Conservation (phyloP, 2,797 vertebrate genomes). For the Clarias platycephalus region DNA sequence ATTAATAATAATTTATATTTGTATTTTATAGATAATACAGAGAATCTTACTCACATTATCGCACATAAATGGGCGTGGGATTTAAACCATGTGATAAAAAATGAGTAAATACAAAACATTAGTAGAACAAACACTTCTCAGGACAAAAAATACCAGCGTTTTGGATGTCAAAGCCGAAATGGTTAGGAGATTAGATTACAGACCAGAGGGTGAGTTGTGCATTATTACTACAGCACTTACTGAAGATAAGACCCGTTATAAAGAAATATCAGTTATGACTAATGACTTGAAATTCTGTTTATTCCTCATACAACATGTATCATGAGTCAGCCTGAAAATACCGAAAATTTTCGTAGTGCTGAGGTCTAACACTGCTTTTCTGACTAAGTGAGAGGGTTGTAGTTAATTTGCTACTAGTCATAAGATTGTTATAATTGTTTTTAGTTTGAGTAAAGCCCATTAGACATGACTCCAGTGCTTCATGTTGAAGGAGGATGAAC, state of each 20-base stretch:
- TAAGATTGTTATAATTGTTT: neutral
- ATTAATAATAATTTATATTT: neutral
- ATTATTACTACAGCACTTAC: neutral
- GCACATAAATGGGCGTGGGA: neutral
- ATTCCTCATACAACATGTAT: neutral
- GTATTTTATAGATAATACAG: neutral
- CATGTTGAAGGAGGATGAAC: too few species aligned
- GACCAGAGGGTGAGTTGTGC: neutral
- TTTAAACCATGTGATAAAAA: too few species aligned
- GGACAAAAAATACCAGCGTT: neutral
- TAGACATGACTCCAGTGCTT: neutral
- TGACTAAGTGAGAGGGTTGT: neutral
- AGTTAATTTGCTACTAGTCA: neutral
- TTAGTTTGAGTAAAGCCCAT: neutral
- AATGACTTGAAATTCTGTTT: neutral
- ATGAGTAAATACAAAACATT: neutral
- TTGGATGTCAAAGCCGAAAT: neutral
- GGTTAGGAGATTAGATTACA: neutral
- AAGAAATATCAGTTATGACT: conserved; percentile 5
- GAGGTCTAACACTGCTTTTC: neutral
- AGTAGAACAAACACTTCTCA: conserved; percentile 2
- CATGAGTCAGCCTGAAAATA: conserved; percentile 2
- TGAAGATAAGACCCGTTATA: conserved; percentile 7
- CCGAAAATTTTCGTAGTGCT: neutral
- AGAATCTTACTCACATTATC: neutral